Evolutionary conservation across 1,140 invertebrate species (phyloP), one percentile per base, ranked within the genome.

Genomic region (Heliconius eleuchia): DNA sequence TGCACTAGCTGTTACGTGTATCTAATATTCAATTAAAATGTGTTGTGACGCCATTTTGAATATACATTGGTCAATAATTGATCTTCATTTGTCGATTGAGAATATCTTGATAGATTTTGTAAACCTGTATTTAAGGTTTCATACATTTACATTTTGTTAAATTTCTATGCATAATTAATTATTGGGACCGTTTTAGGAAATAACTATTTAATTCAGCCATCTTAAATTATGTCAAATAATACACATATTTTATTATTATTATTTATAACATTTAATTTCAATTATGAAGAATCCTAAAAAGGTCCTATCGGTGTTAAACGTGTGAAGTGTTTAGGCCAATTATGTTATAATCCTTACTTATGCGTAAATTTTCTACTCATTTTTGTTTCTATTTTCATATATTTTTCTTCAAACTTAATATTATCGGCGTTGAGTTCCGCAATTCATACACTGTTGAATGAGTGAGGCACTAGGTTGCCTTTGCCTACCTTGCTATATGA

Each of bases 21-120:
- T 60, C n/a, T 66, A 66, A 66, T 66, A 66, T 66, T 66, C 60
- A 66, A 66, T 66, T 66, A 66, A 66, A 30, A 27, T 66, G 27
- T 66, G 60, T 66, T 66, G 60, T 66, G 60, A 66, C 23, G 60
- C 60, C 60, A 66, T 66, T 66, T 66, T 66, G 60, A 23, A 66
- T 66, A 30, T 66, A 66, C 27, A 30, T 66, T 66, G 60, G 11
- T 66, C 60, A 30, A 66, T 66, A 66, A 66, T 66, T 30, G 60
- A 66, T 66, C 23, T 13, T 66, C 11, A 66, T 13, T 66, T 66
- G 27, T 66, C 60, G 60, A 66, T 66, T 66, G 60, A 23, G 23
- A 66, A 66, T 18, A 66, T 66, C 3, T 30, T 66, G 11, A 66
- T 66, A 66, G 60, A 30, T 66, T 66, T 66, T 66, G 60, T 66